phyloP scores from a whole-genome alignment of 2,888 invertebrate genomes.

The Sepioteuthis lessoniana region DNA sequence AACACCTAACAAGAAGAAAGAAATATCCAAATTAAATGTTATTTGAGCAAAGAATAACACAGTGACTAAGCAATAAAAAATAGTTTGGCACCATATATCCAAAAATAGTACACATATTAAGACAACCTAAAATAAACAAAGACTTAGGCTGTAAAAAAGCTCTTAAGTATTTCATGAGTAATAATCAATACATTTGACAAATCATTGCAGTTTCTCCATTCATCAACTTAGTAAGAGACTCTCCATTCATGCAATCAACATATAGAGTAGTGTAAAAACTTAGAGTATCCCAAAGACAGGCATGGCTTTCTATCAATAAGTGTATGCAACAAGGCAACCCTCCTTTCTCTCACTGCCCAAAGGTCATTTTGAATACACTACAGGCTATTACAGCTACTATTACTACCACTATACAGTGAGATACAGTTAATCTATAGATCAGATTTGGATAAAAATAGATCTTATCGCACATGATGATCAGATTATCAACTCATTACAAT shows the following conservation, averaged over 20 bases:
- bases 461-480: not conserved
- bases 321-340: not conserved
- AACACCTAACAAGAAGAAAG: too few relatives aligned
- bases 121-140: not conserved
- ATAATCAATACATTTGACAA: not conserved
- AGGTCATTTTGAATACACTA: too few relatives aligned
- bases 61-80: not conserved
- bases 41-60: not conserved
- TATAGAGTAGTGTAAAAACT: not conserved
- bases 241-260: not conserved
- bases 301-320: not conserved
- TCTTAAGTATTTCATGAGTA: not conserved
- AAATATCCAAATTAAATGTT: not conserved
- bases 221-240: not conserved
- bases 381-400: not conserved
- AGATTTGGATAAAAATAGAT: not conserved
- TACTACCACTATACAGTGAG: not conserved
- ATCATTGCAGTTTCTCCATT: not conserved
- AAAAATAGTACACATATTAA: not conserved
- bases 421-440: not conserved
- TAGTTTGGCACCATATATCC: not conserved
- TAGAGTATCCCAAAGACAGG: not conserved
- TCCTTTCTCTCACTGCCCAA: not conserved
- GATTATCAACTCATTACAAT: not conserved
- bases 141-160: not conserved